Evolutionary conservation across 1,140 invertebrate genomes (phyloP).

Genomic region (Plodia interpunctella): DNA sequence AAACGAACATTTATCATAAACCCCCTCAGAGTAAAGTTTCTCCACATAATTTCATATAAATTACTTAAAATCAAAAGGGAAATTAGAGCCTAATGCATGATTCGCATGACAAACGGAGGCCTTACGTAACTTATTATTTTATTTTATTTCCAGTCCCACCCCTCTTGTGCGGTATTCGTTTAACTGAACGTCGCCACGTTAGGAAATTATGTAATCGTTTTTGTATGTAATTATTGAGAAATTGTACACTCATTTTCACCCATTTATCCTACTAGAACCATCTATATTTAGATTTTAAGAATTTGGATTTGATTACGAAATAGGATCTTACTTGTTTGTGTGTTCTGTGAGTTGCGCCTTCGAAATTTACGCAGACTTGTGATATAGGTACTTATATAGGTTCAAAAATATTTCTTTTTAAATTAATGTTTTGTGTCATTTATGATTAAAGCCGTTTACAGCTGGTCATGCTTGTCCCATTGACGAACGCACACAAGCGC

Average conservation of each 20-base stretch:
- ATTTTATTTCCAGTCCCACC: slow-evolving; percentile 56
- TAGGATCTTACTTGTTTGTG: too few species aligned
- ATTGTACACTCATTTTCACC: background rate
- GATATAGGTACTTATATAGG: too few species aligned
- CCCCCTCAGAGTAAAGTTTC: slow-evolving; percentile 28
- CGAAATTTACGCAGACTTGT: too few species aligned
- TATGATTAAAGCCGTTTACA: too few species aligned
- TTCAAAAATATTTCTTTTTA: too few species aligned
- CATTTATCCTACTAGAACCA: background rate
- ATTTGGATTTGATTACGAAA: too few species aligned
- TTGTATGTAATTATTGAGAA: slow-evolving; percentile 58
- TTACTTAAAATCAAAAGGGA: slow-evolving; percentile 72
- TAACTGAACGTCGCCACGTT: slow-evolving; percentile 52
- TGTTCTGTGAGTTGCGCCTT: too few species aligned
- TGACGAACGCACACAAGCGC: too few species aligned
- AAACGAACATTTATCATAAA: slow-evolving; percentile 55
- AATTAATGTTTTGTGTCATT: too few species aligned
- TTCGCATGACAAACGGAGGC: slow-evolving; percentile 54
- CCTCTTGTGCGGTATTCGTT: slow-evolving; percentile 53
- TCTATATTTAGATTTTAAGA: too few species aligned
- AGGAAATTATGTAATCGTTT: slow-evolving; percentile 31
- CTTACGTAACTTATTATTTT: slow-evolving; percentile 55
- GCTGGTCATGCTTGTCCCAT: too few species aligned
- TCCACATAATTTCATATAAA: slow-evolving; percentile 63
- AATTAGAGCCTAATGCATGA: slow-evolving; percentile 61